Base-by-base conservation (phyloP, 2,113 vertebrate genomes). In the Carassius gibelio region DNA sequence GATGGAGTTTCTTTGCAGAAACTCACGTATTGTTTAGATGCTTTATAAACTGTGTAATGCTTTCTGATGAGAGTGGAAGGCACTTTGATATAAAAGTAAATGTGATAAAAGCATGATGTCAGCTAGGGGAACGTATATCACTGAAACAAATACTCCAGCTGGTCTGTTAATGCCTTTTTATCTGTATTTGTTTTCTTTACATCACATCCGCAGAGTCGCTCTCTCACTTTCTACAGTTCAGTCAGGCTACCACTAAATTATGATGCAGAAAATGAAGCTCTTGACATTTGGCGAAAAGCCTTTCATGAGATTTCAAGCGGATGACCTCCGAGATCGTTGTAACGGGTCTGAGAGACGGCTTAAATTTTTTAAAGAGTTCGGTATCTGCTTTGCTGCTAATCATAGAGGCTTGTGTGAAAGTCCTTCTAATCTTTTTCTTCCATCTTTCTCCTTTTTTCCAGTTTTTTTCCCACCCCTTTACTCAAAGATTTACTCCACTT, bases 201-300 rank as follows among this genome's bases (percentile, higher is more conserved):
- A 69, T 34, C 62, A 72, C 30, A 55, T 75, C 38, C 7, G 38
- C 36, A 69, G 17, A 77, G 76, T 66, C 45, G 50, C 76, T 64
- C 77, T 83, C 85, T 61, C 78, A 64, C 36, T 30, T 64, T 61
- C 69, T 59, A 17, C 21, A 1, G 76, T 48, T 62, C 64, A 34
- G 72, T 72, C 55, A 85, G 38, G 52, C 75, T 82, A 84, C 26
- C 75, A 71, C 48, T 42, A 72, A 74, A 85, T 88, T 34, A 61
- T 71, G 83, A 85, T 77, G 66, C 57, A 68, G 50, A 69, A 82
- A 85, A 81, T 72, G 71, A 81, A 72, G 64, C 72, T 55, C 74
- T 77, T 84, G 74, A 77, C 74, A 84, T 61, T 59, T 66, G 74
- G n/a, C 72, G 26, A 50, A 38, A 77, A 52, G 15, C 42, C 23